These are phyloP conservation scores for Paramuricea clavata DNA, from an alignment of 92 coral and sea anemone species.

Conservation along the genomic window DNA sequence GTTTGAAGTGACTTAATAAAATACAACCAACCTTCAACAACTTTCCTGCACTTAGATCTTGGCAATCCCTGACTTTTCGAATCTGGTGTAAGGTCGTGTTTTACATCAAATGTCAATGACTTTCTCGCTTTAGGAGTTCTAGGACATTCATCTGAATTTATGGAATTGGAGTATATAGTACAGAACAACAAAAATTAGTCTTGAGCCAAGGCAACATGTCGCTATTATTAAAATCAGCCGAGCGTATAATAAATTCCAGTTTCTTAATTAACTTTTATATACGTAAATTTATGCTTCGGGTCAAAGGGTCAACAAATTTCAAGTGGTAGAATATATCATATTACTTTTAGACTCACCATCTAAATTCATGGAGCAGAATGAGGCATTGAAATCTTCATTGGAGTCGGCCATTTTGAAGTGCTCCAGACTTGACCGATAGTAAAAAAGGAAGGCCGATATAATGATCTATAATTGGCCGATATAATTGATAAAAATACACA, in stretches of 20 bases:
- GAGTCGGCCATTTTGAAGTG: conserved; percentile 44
- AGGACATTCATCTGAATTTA: no score
- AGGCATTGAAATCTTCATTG: conserved; percentile 14
- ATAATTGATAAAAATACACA: not conserved
- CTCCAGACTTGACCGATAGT: not conserved
- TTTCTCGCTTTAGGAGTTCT: conserved; percentile 33
- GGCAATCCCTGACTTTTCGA: conserved; percentile 38
- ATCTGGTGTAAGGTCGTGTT: conserved; percentile 49
- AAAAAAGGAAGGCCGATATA: not conserved
- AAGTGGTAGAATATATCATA: not conserved
- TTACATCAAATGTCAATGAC: conserved; percentile 9
- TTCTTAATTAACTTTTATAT: not conserved
- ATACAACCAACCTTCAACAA: not conserved
- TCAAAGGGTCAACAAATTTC: not conserved
- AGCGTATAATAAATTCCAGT: not conserved
- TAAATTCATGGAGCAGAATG: conserved; percentile 35
- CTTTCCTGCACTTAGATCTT: conserved; percentile 14
- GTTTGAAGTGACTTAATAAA: conserved; percentile 25
- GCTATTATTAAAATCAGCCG: no score
- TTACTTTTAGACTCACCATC: conserved; percentile 20
- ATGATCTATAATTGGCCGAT: no score
- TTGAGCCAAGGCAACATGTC: no score
- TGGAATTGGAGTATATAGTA: not conserved
- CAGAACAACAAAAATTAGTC: no score
- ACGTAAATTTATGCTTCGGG: not conserved